Percentiles rank a stretch among this genome's conserved stretches.
phyloP scores from a whole-genome alignment of 2,888 invertebrate genomes.

The Cacoxenus indagator region DNA sequence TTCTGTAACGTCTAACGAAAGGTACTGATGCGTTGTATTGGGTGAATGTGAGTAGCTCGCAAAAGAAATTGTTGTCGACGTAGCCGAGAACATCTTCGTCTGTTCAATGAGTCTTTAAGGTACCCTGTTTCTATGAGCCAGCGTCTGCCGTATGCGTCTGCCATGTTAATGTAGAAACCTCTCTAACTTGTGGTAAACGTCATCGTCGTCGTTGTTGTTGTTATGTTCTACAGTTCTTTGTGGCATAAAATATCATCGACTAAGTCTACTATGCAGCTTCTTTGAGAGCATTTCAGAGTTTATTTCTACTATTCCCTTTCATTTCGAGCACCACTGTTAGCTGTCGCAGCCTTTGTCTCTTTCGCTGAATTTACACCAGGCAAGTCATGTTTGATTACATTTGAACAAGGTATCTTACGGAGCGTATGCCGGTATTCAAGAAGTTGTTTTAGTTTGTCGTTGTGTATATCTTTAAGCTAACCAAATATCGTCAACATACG shows the following conservation, averaged over 20 bases:
- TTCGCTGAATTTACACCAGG: slow-evolving; percentile 35
- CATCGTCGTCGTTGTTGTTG: slow-evolving; percentile 2
- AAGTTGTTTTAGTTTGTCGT: not conserved
- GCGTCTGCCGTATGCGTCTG: slow-evolving; percentile 49
- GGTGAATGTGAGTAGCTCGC: slow-evolving; percentile 38
- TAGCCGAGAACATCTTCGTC: not conserved
- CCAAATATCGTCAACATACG: not conserved
- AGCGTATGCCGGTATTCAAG: not conserved
- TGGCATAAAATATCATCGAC: not conserved
- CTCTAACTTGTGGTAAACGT: not conserved
- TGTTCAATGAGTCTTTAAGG: slow-evolving; percentile 8
- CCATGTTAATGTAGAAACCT: slow-evolving; percentile 60
- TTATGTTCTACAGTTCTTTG: not conserved
- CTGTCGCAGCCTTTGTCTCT: not conserved
- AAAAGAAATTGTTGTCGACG: slow-evolving; percentile 9
- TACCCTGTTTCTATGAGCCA: not conserved
- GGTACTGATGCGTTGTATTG: slow-evolving; percentile 27
- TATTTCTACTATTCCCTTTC: not conserved
- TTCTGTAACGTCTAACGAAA: slow-evolving; percentile 62
- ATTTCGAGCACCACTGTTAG: not conserved
- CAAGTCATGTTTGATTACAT: slow-evolving; percentile 61
- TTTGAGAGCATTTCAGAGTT: not conserved
- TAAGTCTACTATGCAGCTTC: not conserved
- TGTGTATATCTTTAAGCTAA: slow-evolving; percentile 45
- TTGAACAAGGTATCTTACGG: slow-evolving; percentile 53